Percentiles rank a stretch among this genome's conserved stretches.
Evolutionary conservation across 2,113 vertebrate genomes (phyloP).

Genomic region (Mesocricetus auratus): DNA sequence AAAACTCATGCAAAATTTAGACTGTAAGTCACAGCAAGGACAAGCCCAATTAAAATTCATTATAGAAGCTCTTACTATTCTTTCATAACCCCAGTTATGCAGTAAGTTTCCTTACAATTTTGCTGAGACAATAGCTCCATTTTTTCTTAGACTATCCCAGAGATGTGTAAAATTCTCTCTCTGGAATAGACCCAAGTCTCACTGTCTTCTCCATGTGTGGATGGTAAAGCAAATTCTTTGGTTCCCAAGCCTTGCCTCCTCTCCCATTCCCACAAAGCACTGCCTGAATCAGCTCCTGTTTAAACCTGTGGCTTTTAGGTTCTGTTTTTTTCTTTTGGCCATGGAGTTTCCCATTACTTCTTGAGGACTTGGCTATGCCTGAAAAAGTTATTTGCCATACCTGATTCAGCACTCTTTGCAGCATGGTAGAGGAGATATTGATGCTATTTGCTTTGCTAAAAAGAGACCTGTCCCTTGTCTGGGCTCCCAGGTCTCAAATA

Average conservation of each 20-base stretch:
- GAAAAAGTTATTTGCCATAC: neutral
- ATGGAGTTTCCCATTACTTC: neutral
- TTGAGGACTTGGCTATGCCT: neutral
- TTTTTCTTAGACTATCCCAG: neutral
- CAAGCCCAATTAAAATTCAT: neutral
- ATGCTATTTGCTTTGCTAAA: neutral
- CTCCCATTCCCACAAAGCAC: accelerated
- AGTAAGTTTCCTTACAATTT: neutral
- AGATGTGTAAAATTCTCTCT: neutral
- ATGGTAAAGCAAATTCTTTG: neutral
- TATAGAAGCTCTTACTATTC: neutral
- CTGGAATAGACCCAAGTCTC: neutral
- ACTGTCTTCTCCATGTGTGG: neutral
- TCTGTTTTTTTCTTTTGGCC: neutral
- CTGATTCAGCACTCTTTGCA: neutral
- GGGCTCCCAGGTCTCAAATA: too few relatives aligned
- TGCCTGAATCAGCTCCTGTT: neutral
- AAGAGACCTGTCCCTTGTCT: neutral
- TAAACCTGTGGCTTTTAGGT: neutral
- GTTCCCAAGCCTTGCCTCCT: neutral
- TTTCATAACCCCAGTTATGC: neutral
- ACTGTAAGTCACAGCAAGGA: neutral
- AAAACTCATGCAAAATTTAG: neutral
- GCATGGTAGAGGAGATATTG: neutral
- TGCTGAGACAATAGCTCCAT: neutral